Base-by-base conservation (phyloP, 1,140 invertebrate genomes). In the Psix sp. region DNA sequence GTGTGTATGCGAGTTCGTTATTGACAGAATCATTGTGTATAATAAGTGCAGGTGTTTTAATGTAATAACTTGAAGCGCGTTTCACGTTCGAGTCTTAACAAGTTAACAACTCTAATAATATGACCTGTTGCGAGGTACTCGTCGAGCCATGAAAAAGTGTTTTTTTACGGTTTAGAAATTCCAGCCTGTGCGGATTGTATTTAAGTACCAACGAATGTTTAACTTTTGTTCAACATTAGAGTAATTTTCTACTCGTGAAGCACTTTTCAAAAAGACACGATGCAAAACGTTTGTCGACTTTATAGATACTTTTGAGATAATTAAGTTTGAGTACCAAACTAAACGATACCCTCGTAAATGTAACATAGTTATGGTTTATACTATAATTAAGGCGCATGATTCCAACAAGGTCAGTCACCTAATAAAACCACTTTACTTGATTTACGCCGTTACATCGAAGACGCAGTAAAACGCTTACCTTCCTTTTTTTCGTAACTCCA, bases 321-420 rank as follows among this genome's bases (percentile, higher is more conserved):
- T 75, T 68, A 75, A 63, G 65, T 63, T 70, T 75, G 59, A 65
- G 59, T 67, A 48, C 54, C 49, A 38, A 46, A 60, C 52, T 21
- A 62, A 65, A 75, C 45, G 72, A 70, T 70, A 60, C 59, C 54
- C 51, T 65, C 65, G 59, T 70, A 70, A 75, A 70, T 68, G 72
- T 70, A 70, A 70, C 65, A 68, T 62, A 67, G 54, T 75, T 75
- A 75, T 68, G 59, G 72, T 70, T 75, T 70, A 75, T 70, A 75
- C 60, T 66, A 70, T 60, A 75, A 75, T 70, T 75, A 75, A 75
- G 60, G 65, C 60, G 70, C 70, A 75, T 75, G 59, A 65, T 39
- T 51, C 60, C 16, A 70, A 56, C 73, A 75, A 75, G 73, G 73
- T 65, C 73, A 70, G 65, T 75, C 73, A 62, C 49, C 66, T 45